Evolutionary conservation across 2,888 invertebrate species (phyloP).

Genomic region (Trileptium ribeirensis): DNA sequence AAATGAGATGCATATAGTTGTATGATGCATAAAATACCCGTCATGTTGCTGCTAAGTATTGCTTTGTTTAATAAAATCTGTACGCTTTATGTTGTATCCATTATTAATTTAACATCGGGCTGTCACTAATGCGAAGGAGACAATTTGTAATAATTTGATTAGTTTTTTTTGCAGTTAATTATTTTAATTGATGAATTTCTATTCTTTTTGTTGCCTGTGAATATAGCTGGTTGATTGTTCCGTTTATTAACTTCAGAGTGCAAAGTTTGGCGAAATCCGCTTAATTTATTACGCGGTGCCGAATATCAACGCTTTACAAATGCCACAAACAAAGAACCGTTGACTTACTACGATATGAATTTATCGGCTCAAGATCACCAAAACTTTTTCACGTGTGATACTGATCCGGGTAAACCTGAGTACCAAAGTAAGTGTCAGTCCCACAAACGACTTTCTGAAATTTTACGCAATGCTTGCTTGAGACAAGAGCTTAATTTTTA

Average conservation of each 20-base stretch:
- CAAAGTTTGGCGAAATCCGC: conserved; percentile 92
- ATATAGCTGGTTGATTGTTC: too few relatives aligned
- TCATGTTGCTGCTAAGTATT: too few relatives aligned
- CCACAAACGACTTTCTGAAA: neutral
- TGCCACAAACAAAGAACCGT: conserved; percentile 81
- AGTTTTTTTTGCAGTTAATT: too few relatives aligned
- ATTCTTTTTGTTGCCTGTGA: too few relatives aligned
- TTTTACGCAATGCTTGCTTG: neutral
- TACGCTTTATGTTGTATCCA: too few relatives aligned
- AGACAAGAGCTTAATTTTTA: neutral
- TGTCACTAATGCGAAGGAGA: too few relatives aligned
- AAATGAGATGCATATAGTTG: too few relatives aligned
- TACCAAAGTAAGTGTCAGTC: conserved; percentile 63
- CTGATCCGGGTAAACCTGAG: conserved; percentile 74
- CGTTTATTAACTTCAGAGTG: conserved; percentile 64
- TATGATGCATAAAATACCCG: too few relatives aligned
- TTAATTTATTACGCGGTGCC: conserved; percentile 86
- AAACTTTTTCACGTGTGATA: conserved; percentile 85
- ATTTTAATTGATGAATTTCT: too few relatives aligned
- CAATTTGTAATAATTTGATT: too few relatives aligned
- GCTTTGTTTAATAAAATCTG: too few relatives aligned
- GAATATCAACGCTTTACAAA: conserved; percentile 91
- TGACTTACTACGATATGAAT: conserved; percentile 98
- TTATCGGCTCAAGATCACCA: conserved; percentile 97
- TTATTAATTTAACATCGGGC: too few relatives aligned